These are phyloP conservation scores for Lethrus apterus DNA, from an alignment of 1,140 invertebrate genomes.

Conservation along the genomic window DNA sequence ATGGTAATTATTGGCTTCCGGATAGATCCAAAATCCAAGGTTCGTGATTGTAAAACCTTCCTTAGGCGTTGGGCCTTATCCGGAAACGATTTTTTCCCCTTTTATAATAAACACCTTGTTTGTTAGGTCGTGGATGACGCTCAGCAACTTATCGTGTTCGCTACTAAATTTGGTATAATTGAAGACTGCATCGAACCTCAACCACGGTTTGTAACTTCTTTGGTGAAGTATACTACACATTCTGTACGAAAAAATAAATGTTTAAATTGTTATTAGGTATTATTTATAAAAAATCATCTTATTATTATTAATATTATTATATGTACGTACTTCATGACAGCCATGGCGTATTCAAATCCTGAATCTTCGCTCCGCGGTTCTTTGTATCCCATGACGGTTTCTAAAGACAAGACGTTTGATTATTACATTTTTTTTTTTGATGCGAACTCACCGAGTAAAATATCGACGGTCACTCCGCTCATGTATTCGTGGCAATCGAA, in stretches of 20 bases:
- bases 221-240: conserved; percentile 19
- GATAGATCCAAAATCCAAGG: no score
- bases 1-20: no score
- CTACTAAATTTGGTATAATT: conserved; percentile 22
- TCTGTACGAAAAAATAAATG: conserved; percentile 13
- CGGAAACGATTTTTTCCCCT: no score
- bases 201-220: conserved; percentile 24
- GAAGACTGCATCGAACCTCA: conserved; percentile 20
- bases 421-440: conserved; percentile 11
- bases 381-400: conserved; percentile 65
- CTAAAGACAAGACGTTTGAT: conserved; percentile 32
- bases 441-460: conserved; percentile 62
- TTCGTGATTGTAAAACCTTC: no score
- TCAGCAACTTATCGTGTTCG: conserved; percentile 64
- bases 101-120: conserved; percentile 16
- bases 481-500: conserved; percentile 81
- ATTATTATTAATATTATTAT: not conserved
- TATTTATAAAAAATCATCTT: not conserved
- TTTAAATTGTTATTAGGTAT: not conserved
- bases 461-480: conserved; percentile 78
- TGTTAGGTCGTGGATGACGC: conserved; percentile 33
- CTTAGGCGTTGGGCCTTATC: no score
- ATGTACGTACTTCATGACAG: conserved; percentile 50
- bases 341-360: conserved; percentile 63
- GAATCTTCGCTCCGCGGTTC: conserved; percentile 50